Evolutionary conservation across 2,797 vertebrate species (phyloP).

Genomic region (Gobionotothen gibberifrons): DNA sequence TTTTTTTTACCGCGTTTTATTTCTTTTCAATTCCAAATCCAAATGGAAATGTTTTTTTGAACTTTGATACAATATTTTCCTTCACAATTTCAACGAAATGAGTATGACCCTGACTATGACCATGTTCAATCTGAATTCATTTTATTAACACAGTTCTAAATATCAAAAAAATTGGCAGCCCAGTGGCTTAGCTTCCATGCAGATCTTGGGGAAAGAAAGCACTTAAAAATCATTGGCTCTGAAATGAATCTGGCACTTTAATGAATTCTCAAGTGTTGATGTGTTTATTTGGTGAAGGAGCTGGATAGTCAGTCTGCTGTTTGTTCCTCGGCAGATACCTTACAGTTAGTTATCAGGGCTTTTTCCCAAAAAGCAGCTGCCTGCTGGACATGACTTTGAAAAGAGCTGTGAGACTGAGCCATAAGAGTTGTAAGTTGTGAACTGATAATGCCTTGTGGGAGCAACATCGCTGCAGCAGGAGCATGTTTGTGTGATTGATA

Average conservation of each 20-base stretch:
- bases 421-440: not conserved
- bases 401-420: not conserved
- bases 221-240: too few relatives aligned
- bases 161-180: not conserved
- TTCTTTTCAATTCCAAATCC: too few relatives aligned
- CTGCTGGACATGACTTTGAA: not conserved
- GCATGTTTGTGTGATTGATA: not conserved
- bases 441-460: not conserved
- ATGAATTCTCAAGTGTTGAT: not conserved
- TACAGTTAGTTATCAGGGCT: not conserved
- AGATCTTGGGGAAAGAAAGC: not conserved
- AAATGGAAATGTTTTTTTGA: not conserved
- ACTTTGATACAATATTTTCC: not conserved
- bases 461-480: not conserved
- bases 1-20: too few relatives aligned
- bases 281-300: not conserved
- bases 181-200: not conserved
- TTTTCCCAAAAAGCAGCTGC: too few relatives aligned
- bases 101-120: not conserved
- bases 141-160: too few relatives aligned
- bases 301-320: not conserved
- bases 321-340: not conserved
- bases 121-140: too few relatives aligned
- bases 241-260: too few relatives aligned
- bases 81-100: not conserved